Evolutionary conservation across 2,888 invertebrate species (phyloP).

Genomic region (Eupithecia subfuscata): DNA sequence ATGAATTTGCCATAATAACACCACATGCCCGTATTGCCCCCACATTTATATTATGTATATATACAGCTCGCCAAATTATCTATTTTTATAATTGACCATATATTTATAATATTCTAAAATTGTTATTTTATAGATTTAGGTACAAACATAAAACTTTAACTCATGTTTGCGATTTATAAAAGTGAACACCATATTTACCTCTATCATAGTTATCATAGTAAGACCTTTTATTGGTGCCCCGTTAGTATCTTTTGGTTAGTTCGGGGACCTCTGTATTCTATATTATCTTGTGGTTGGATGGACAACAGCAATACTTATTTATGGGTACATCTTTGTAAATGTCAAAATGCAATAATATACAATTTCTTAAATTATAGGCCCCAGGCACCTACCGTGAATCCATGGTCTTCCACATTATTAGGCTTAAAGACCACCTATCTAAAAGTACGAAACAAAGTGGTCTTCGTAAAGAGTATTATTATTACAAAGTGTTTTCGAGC

Average conservation of each 20-base stretch:
- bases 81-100: slow-evolving; percentile 76
- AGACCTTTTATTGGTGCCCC: slow-evolving; percentile 55
- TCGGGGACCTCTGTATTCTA: slow-evolving; percentile 49
- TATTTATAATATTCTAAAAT: slow-evolving; percentile 69
- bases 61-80: slow-evolving; percentile 76
- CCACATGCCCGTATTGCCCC: slow-evolving; percentile 67
- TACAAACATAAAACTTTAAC: slow-evolving; percentile 54
- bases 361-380: slow-evolving; percentile 35
- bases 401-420: slow-evolving; percentile 66
- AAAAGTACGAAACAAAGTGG: slow-evolving; percentile 28
- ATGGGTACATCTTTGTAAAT: slow-evolving; percentile 63
- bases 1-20: slow-evolving; percentile 69
- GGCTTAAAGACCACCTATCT: slow-evolving; percentile 53
- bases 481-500: slow-evolving; percentile 39
- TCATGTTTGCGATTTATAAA: slow-evolving; percentile 60
- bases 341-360: slow-evolving; percentile 60
- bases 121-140: slow-evolving; percentile 70
- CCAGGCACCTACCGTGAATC: slow-evolving; percentile 52
- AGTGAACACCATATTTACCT: slow-evolving; percentile 65
- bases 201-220: slow-evolving; percentile 53
- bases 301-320: slow-evolving; percentile 60
- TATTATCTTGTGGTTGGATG: slow-evolving; percentile 48
- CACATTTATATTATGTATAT: slow-evolving; percentile 52
- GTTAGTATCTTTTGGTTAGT: slow-evolving; percentile 56
- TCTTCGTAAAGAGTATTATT: slow-evolving; percentile 25